phyloP scores from a whole-genome alignment of 2,797 vertebrate species.

The Micrastur ruficollis region DNA sequence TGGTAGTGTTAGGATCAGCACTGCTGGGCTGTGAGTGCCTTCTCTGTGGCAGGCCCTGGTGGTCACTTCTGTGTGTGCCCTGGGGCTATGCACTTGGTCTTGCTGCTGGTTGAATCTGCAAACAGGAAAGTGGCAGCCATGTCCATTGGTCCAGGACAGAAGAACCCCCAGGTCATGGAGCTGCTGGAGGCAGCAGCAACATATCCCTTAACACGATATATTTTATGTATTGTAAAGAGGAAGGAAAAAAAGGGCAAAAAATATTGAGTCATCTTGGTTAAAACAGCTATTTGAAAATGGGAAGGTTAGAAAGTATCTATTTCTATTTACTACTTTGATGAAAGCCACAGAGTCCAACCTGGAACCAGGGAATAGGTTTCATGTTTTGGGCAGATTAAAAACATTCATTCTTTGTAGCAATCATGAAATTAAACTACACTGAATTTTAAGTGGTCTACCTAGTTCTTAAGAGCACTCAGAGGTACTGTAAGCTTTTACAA shows the following conservation, averaged over 20 bases:
- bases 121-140: background rate
- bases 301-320: background rate
- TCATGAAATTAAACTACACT: background rate
- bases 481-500: background rate
- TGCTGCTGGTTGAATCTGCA: background rate
- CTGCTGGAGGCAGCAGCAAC: background rate
- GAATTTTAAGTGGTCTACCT: background rate
- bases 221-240: background rate
- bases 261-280: background rate
- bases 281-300: background rate
- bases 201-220: background rate
- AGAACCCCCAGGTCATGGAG: background rate
- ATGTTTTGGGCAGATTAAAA: background rate
- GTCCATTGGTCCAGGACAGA: accelerated
- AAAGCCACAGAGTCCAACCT: background rate
- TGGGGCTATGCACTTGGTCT: accelerated
- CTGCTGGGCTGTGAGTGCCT: background rate
- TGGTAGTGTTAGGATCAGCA: background rate
- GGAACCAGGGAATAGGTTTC: background rate
- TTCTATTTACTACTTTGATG: background rate
- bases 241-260: background rate
- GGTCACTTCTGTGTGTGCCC: background rate
- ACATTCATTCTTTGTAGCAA: background rate
- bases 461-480: background rate
- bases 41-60: background rate